phyloP scores from a whole-genome alignment of 2,113 vertebrate species.

The Petrocephalus zakoni region DNA sequence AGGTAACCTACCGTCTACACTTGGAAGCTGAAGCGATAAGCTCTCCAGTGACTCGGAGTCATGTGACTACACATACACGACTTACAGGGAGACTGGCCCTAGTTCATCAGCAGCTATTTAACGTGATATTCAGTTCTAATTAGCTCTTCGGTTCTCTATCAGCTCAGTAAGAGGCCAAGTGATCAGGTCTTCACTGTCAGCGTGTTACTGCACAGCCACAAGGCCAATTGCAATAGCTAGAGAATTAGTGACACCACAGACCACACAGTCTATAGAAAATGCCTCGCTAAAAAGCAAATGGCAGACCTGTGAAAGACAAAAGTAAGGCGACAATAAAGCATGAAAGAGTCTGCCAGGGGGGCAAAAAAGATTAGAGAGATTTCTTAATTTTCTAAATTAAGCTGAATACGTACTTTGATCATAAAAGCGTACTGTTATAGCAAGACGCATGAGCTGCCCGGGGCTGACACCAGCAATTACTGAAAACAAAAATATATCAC shows the following conservation, averaged over 20 bases:
- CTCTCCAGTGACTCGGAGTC: background rate
- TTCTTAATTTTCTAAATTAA: background rate
- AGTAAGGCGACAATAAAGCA: background rate
- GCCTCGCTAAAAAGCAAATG: background rate
- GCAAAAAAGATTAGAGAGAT: background rate
- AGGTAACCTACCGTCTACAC: too few species aligned
- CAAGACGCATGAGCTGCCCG: background rate
- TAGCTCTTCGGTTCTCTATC: background rate
- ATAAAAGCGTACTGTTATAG: background rate
- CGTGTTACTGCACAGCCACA: background rate
- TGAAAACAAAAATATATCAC: background rate
- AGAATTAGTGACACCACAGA: background rate
- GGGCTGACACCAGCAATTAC: background rate
- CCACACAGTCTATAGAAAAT: background rate
- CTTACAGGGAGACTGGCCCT: too few species aligned
- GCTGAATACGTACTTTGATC: background rate
- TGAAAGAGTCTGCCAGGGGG: background rate
- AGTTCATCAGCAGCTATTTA: background rate
- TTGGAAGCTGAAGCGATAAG: background rate
- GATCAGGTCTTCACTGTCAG: background rate
- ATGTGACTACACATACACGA: background rate
- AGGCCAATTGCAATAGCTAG: background rate
- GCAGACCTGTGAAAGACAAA: background rate
- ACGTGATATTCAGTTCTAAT: background rate
- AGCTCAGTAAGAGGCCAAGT: background rate